Evolutionary conservation across 2,888 invertebrate species (phyloP).

Genomic region (Harpalus rufipes): DNA sequence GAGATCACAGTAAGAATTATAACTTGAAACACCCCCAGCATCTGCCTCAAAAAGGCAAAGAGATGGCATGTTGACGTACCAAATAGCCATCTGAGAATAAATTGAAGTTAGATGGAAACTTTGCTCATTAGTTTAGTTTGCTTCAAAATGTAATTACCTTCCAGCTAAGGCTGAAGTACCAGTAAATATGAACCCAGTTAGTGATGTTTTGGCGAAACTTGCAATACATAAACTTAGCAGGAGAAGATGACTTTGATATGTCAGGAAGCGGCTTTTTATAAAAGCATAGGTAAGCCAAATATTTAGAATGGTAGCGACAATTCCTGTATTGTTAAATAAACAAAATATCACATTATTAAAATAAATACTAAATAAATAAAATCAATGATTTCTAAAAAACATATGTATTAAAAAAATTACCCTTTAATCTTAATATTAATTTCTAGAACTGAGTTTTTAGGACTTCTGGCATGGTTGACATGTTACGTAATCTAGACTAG

Average conservation of each 20-base stretch:
- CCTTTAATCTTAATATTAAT: no score
- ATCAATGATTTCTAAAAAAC: neutral
- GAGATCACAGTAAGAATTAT: conserved; percentile 78
- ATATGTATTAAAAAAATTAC: no score
- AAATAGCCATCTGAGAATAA: conserved; percentile 79
- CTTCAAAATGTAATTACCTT: conserved; percentile 74
- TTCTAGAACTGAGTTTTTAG: no score
- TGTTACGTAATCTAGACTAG: no score
- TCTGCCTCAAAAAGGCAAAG: conserved; percentile 80
- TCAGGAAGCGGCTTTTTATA: conserved; percentile 79
- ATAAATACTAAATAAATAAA: conserved; percentile 7
- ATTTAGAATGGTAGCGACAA: conserved; percentile 80
- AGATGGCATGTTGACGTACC: conserved; percentile 79
- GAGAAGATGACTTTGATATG: conserved; percentile 79
- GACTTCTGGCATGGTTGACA: no score
- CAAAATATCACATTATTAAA: neutral
- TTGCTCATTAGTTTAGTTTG: neutral
- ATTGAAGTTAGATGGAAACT: conserved; percentile 18
- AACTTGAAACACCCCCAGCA: conserved; percentile 80
- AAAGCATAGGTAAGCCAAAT: conserved; percentile 80
- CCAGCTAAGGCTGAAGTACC: conserved; percentile 79
- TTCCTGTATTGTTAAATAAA: conserved; percentile 74
- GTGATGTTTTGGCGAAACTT: conserved; percentile 78
- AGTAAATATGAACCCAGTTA: conserved; percentile 79
- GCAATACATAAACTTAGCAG: conserved; percentile 80